phyloP scores from a whole-genome alignment of 2,888 invertebrate genomes.

The Aspidiotus destructor region DNA sequence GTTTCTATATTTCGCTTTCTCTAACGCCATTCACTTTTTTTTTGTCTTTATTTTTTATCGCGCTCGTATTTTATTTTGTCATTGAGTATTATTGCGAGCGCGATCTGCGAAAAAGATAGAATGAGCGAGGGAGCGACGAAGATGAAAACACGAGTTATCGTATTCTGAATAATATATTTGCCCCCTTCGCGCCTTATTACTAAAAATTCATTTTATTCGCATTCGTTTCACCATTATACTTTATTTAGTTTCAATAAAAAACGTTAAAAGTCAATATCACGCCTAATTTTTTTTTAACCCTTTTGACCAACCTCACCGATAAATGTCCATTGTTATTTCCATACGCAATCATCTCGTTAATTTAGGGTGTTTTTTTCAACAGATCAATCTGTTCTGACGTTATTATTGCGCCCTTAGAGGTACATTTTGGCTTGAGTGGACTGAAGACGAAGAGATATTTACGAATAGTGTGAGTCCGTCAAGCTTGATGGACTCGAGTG shows the following conservation, averaged over 20 bases:
- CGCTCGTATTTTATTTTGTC: constrained; percentile 1
- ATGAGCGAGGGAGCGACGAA: not conserved
- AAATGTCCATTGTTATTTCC: too few species aligned
- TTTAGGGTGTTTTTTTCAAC: too few species aligned
- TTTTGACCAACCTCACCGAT: too few species aligned
- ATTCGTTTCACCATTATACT: constrained; percentile 3
- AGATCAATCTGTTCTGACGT: too few species aligned
- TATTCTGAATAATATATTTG: constrained; percentile 17
- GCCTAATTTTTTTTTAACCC: too few species aligned
- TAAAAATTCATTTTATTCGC: constrained; percentile 16
- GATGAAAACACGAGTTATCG: constrained; percentile 15
- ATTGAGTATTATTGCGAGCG: constrained; percentile 21
- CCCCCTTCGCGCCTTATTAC: constrained; percentile 21
- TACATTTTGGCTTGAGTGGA: too few species aligned
- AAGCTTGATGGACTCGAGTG: too few species aligned
- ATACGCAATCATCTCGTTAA: too few species aligned
- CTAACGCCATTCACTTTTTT: constrained; percentile 3
- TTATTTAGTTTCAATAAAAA: not conserved
- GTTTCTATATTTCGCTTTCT: constrained; percentile 8
- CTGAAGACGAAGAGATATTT: too few species aligned
- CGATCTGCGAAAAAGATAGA: not conserved
- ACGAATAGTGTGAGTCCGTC: too few species aligned
- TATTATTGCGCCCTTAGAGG: too few species aligned
- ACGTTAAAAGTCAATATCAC: too few species aligned
- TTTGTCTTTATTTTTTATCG: constrained; percentile 7